Conservation (phyloP, 2,113 vertebrate species). For the Lichenostomus cassidix region DNA sequence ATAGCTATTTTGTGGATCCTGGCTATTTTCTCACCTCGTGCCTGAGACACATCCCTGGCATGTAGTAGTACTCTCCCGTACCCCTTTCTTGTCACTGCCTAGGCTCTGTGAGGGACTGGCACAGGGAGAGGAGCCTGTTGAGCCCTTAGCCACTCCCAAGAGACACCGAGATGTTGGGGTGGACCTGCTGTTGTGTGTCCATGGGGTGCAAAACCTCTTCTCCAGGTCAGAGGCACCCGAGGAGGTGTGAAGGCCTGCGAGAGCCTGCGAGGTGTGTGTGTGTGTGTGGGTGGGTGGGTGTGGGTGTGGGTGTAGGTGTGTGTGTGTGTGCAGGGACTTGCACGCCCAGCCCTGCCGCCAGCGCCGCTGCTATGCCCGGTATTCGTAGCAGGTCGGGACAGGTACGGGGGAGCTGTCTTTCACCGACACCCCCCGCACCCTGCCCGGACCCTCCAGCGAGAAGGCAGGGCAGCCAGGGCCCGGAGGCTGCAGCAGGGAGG, state of each 20-base stretch:
- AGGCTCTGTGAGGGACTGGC: neutral
- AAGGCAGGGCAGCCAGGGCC: neutral
- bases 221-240: neutral
- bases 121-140: neutral
- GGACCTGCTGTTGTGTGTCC: accelerated
- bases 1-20: neutral
- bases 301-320: accelerated
- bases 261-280: too few relatives aligned
- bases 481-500: neutral
- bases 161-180: accelerated
- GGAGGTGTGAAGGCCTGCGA: neutral
- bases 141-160: neutral
- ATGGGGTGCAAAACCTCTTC: neutral
- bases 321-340: neutral
- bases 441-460: neutral
- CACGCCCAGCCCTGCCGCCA: neutral
- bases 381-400: slow-evolving; percentile 41
- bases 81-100: neutral
- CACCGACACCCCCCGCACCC: neutral
- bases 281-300: neutral
- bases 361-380: slow-evolving; percentile 14
- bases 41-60: neutral
- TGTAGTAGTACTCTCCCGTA: neutral
- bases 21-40: neutral
- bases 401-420: neutral